phyloP scores from a whole-genome alignment of 2,888 invertebrate species.

The Cheilosia urbana region DNA sequence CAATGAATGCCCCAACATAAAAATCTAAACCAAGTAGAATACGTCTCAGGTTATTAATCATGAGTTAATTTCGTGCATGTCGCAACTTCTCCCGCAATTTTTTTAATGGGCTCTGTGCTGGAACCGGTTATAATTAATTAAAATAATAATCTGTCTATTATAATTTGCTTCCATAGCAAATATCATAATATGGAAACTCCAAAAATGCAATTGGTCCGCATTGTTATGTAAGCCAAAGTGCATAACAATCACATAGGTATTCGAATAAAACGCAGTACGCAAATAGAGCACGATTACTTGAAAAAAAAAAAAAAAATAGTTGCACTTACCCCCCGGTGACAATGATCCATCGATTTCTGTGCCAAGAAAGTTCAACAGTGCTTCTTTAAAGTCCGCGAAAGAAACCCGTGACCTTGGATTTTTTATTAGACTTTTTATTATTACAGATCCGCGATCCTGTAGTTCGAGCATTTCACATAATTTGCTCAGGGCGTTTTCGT shows the following conservation, averaged over 20 bases:
- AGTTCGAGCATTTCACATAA: conserved; percentile 91
- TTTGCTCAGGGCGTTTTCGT: conserved; percentile 87
- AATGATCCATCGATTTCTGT: conserved; percentile 82
- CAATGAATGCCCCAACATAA: neutral
- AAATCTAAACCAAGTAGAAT: neutral
- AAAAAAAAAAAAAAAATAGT: conserved; percentile 4
- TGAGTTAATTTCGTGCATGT: too few relatives aligned
- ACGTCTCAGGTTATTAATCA: neutral
- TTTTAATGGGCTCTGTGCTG: neutral
- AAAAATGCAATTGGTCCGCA: conserved; percentile 17
- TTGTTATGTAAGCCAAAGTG: conserved; percentile 62
- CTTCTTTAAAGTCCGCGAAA: conserved; percentile 91
- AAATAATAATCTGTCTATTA: neutral
- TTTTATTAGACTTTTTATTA: conserved; percentile 87
- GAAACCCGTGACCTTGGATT: conserved; percentile 84
- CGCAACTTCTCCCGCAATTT: too few relatives aligned
- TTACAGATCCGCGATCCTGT: conserved; percentile 88
- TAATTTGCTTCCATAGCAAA: neutral
- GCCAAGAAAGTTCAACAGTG: conserved; percentile 89
- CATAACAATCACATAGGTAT: conserved; percentile 27
- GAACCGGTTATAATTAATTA: neutral
- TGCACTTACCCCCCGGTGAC: conserved; percentile 69
- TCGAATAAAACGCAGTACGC: conserved; percentile 29
- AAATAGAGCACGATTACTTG: conserved; percentile 33
- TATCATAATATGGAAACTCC: neutral